Conservation (phyloP, 2,113 vertebrate genomes). For the Ceyx melanurus region DNA sequence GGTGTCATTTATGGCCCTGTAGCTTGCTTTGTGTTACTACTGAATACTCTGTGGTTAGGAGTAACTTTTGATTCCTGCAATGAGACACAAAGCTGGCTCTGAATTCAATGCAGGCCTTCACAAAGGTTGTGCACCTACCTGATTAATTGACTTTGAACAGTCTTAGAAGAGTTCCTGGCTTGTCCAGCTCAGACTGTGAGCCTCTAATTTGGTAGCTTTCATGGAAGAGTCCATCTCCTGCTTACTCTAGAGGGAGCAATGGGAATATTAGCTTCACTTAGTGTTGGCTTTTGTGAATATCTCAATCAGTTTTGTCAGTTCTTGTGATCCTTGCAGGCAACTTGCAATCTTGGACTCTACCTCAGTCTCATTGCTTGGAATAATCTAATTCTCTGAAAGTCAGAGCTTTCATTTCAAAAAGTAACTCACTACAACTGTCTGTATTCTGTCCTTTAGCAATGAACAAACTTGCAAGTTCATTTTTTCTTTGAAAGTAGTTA, state of each 20-base stretch:
- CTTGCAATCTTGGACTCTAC: not conserved
- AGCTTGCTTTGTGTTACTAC: not conserved
- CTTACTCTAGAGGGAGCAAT: not conserved
- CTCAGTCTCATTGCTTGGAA: not conserved
- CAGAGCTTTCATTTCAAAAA: constrained; percentile 1
- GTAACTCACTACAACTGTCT: not conserved
- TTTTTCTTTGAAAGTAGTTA: constrained; percentile 27
- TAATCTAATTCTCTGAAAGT: not conserved
- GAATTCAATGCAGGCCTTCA: not conserved
- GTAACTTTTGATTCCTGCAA: not conserved
- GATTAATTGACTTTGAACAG: not conserved
- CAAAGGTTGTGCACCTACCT: not conserved
- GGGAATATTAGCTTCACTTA: not conserved
- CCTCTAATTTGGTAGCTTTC: not conserved
- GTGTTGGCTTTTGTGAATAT: not conserved
- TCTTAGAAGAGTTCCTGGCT: not conserved
- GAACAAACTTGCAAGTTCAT: not conserved
- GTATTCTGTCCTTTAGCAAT: not conserved
- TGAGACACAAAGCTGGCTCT: not conserved
- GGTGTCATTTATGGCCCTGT: not conserved
- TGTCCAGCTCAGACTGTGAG: not conserved
- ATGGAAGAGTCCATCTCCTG: not conserved
- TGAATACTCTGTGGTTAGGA: not conserved
- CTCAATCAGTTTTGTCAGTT: not conserved
- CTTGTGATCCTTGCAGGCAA: not conserved